Evolutionary conservation across 2,888 invertebrate species (phyloP), one percentile per base, ranked within the genome.

Genomic region (Drosophila rellima): DNA sequence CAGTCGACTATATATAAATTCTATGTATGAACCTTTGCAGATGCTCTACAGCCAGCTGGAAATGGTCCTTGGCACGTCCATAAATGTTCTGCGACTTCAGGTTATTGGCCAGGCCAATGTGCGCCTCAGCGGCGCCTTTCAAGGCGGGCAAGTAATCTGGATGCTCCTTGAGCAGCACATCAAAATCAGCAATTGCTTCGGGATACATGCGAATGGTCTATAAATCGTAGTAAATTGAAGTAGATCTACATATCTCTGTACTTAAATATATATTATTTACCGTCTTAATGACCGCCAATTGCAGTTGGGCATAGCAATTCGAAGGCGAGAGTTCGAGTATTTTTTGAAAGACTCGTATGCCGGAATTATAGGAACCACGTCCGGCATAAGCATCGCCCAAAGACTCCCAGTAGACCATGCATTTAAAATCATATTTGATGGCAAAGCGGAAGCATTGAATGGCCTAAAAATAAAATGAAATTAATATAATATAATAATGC

Each of bases 321-420:
- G 92, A 93, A 10, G 95, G 93, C 75, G 94, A 94, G 65, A 97
- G 91, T 89, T 95, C 94, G 47, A 95, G 93, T 13, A 96, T 96
- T 93, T 95, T 95, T 76, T 96, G 95, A 91, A 97, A 98, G 35
- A 97, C 97, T 91, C 96, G 96, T 64, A 97, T 93, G n/a, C 98
- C 97, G 7, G 98, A 97, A 47, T 95, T 96, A 90, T 95, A 96
- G n/a, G 98, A 97, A 2, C 98, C 98, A 78, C 97, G 94, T n/a
- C 95, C 94, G 84, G 95, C 94, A 92, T 98, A 98, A 0, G 97
- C 97, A 93, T 98, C 98, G 39, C 96, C 98, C 78, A 98, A 93
- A 75, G 96, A 96, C 92, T 98, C 98, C 96, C 97, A 98, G 78
- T 96, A 94, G 78, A 93, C 95, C 94, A 95, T 94, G 92, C 97